phyloP scores from a whole-genome alignment of 2,113 vertebrate genomes.

The Empidonax traillii region DNA sequence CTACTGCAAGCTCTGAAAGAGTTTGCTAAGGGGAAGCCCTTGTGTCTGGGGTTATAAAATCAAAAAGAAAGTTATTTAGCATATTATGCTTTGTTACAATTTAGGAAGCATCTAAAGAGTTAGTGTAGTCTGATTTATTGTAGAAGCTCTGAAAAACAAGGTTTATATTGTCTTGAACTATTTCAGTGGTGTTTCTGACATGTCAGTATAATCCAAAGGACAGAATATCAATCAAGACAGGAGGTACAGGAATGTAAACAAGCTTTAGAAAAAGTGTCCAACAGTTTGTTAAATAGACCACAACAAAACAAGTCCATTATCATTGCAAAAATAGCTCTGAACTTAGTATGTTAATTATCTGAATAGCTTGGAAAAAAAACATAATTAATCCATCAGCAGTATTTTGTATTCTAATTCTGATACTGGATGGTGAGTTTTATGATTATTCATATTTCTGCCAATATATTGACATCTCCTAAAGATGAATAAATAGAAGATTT shows the following conservation, averaged over 20 bases:
- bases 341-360: slow-evolving; percentile 76
- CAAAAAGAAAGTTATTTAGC: neutral
- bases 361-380: slow-evolving; percentile 71
- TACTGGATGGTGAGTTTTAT: slow-evolving; percentile 63
- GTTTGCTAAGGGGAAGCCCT: neutral
- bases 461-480: slow-evolving; percentile 56
- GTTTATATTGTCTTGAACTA: slow-evolving; percentile 55
- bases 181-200: slow-evolving; percentile 47
- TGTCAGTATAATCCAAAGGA: slow-evolving; percentile 70
- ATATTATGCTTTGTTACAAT: neutral
- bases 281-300: slow-evolving; percentile 77
- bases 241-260: slow-evolving; percentile 75
- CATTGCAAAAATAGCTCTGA: slow-evolving; percentile 71
- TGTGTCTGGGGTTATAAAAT: neutral
- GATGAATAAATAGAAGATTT: slow-evolving; percentile 39
- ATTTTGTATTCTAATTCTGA: slow-evolving; percentile 58
- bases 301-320: slow-evolving; percentile 74
- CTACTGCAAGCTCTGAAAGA: neutral
- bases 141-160: neutral
- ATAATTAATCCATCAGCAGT: slow-evolving; percentile 73
- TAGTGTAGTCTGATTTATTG: neutral
- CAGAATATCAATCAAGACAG: slow-evolving; percentile 73
- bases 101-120: neutral
- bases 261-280: slow-evolving; percentile 67
- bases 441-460: slow-evolving; percentile 63